A percentile compares a stretch with the other conserved stretches of the same genome.
phyloP scores from a whole-genome alignment of 1,140 invertebrate species.

The Ridgeia piscesae region DNA sequence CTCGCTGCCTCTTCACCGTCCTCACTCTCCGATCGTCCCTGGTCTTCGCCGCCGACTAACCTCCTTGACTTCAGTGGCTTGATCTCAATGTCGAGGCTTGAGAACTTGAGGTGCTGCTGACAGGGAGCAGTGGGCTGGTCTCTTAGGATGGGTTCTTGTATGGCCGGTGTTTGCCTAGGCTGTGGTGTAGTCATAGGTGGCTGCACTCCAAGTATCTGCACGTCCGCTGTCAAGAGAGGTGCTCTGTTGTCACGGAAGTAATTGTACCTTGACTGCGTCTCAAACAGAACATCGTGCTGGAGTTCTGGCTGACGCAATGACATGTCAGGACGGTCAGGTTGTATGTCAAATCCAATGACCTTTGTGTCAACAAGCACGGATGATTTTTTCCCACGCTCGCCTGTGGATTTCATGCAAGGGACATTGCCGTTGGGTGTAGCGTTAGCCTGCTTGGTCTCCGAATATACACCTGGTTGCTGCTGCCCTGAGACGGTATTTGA shows the following conservation, averaged over 20 bases:
- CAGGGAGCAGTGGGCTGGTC: neutral
- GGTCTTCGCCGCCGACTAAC: neutral
- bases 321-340: neutral
- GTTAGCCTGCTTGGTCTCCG: neutral
- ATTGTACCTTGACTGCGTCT: neutral
- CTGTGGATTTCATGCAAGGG: neutral
- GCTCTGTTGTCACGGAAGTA: neutral
- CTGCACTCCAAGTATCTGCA: constrained; percentile 25
- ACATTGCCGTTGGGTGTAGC: neutral
- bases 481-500: neutral
- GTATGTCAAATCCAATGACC: constrained; percentile 1
- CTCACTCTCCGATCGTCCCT: neutral
- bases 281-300: neutral
- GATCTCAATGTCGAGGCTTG: constrained; percentile 18
- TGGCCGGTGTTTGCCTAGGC: neutral
- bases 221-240: neutral
- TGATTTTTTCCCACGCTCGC: neutral
- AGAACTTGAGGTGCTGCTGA: constrained; percentile 9
- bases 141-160: neutral
- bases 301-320: neutral
- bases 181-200: neutral
- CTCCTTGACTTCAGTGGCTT: constrained; percentile 10
- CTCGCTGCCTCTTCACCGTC: neutral
- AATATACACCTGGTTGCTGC: neutral
- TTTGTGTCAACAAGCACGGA: neutral